Percentiles rank a stretch among this genome's conserved stretches.
phyloP scores from a whole-genome alignment of 2,797 vertebrate species.

The Craterocephalus amniculus region DNA sequence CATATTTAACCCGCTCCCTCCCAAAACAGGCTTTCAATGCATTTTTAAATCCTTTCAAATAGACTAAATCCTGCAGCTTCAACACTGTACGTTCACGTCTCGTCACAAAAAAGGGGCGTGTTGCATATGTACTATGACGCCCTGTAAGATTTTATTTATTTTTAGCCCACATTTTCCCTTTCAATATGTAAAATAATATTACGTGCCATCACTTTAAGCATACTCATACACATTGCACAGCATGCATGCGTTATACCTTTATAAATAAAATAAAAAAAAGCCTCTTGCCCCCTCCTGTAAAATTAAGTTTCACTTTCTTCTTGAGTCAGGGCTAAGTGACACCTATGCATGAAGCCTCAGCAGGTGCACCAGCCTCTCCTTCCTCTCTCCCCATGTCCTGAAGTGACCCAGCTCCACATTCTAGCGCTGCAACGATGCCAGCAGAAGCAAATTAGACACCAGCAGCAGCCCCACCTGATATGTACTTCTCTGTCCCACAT shows the following conservation, averaged over 20 bases:
- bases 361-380: slow-evolving; percentile 54
- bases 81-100: slow-evolving; percentile 26
- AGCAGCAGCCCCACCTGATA: slow-evolving; percentile 61
- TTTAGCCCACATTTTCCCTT: slow-evolving; percentile 75
- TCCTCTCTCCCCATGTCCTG: slow-evolving; percentile 60
- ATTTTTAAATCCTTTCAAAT: slow-evolving; percentile 7
- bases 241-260: slow-evolving; percentile 19
- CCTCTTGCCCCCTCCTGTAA: slow-evolving; percentile 9
- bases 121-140: slow-evolving; percentile 11
- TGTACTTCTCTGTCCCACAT: slow-evolving; percentile 70
- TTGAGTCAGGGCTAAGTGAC: slow-evolving; percentile 66
- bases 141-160: slow-evolving; percentile 66
- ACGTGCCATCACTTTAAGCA: slow-evolving; percentile 41
- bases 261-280: background rate
- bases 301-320: slow-evolving; percentile 59
- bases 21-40: background rate
- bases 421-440: slow-evolving; percentile 70
- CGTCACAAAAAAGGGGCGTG: slow-evolving; percentile 32
- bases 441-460: slow-evolving; percentile 79
- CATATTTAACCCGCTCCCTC: background rate
- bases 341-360: slow-evolving; percentile 57
- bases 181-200: slow-evolving; percentile 76
- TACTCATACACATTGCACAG: slow-evolving; percentile 34
- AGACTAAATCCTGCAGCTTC: slow-evolving; percentile 4
- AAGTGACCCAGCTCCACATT: slow-evolving; percentile 77